Percentiles rank a stretch among this genome's conserved stretches.
These are phyloP conservation scores for Homalodisca vitripennis DNA, from an alignment of 1,140 invertebrate genomes.

Conservation along the genomic window DNA sequence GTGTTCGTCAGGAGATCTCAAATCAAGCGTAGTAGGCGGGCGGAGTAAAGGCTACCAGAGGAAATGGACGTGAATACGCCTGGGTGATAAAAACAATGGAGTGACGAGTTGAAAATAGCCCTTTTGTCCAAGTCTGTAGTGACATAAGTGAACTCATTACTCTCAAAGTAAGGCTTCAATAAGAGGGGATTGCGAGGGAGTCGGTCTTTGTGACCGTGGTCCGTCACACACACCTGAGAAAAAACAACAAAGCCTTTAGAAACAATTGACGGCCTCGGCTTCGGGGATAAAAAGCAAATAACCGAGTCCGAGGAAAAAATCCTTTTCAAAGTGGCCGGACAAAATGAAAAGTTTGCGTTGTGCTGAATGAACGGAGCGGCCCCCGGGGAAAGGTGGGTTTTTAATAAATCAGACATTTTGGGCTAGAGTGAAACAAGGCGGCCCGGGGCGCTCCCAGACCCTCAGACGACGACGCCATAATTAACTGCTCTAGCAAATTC, in stretches of 20 bases:
- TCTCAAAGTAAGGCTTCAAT: conserved; percentile 3
- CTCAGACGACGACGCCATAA: conserved; percentile 35
- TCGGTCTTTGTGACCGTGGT: neutral
- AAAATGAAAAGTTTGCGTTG: conserved; percentile 29
- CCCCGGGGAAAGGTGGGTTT: conserved; percentile 33
- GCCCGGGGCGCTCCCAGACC: neutral
- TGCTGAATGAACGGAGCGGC: conserved; percentile 11
- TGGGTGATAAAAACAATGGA: no score
- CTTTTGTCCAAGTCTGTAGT: neutral
- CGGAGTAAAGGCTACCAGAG: no score
- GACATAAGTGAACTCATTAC: conserved; percentile 19
- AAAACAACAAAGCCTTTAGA: conserved; percentile 11
- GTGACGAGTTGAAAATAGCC: no score
- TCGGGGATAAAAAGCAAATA: conserved; percentile 23
- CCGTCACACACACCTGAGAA: conserved; percentile 1
- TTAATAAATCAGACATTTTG: conserved; percentile 39
- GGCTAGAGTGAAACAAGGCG: conserved; percentile 16
- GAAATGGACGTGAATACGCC: no score
- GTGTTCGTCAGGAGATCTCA: no score
- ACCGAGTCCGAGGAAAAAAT: conserved; percentile 26
- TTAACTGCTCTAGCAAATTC: conserved; percentile 44
- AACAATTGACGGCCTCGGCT: conserved; percentile 2
- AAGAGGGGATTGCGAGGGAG: neutral
- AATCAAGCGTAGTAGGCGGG: no score
- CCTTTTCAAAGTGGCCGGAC: conserved; percentile 28